Conservation (phyloP, 2,888 invertebrate species). For the Rhimphoctona megacephalus region DNA sequence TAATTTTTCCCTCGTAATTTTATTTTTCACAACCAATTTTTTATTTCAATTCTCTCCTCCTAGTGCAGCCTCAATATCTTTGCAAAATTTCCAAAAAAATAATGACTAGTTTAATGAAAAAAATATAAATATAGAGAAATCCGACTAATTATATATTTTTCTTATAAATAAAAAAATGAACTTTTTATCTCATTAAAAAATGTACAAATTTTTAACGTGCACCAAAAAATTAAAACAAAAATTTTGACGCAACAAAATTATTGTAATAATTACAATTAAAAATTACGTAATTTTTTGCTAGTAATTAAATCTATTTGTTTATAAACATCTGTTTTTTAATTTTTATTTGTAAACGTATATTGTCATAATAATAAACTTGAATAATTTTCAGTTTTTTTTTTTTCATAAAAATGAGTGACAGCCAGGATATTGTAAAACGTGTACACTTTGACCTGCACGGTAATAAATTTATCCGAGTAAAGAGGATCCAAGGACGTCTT, state of each 20-base stretch:
- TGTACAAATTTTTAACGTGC: too few species aligned
- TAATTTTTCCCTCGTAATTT: background rate
- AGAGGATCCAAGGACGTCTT: slow-evolving; percentile 47
- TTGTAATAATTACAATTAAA: background rate
- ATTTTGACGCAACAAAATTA: background rate
- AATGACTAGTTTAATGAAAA: too few species aligned
- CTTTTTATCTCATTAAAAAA: background rate
- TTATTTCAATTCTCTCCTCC: background rate
- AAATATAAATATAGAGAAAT: background rate
- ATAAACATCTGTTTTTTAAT: too few species aligned
- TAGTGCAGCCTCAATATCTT: background rate
- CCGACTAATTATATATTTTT: too few species aligned
- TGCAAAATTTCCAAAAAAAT: too few species aligned
- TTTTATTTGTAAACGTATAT: background rate
- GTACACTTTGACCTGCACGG: slow-evolving; percentile 41
- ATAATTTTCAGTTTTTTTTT: background rate
- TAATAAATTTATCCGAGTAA: slow-evolving; percentile 46
- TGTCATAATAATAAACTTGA: too few species aligned
- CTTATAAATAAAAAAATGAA: background rate
- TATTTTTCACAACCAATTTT: background rate
- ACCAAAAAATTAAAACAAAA: background rate
- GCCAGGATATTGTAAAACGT: slow-evolving; percentile 50
- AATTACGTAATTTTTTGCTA: background rate
- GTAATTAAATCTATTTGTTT: too few species aligned
- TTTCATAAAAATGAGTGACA: slow-evolving; percentile 40